Evolutionary conservation across 1,140 invertebrate species (phyloP).

Genomic region (Bombus confusus): DNA sequence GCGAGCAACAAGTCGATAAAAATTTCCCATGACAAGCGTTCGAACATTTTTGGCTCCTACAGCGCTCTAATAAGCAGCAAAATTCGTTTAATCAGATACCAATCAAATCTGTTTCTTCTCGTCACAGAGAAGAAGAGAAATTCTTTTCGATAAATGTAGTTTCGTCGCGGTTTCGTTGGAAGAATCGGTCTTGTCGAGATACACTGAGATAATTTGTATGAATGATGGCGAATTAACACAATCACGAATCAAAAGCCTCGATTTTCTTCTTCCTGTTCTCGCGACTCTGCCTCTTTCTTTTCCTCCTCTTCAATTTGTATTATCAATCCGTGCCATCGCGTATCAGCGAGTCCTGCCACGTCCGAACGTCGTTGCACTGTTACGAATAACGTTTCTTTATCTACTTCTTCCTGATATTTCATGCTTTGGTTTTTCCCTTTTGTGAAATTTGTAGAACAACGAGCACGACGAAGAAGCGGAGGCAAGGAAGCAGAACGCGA

Average conservation of each 20-base stretch:
- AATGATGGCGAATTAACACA: too few species aligned
- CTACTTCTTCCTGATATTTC: background rate
- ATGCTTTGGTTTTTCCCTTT: background rate
- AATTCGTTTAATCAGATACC: too few species aligned
- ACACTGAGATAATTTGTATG: too few species aligned
- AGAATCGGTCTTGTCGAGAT: too few species aligned
- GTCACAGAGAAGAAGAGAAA: too few species aligned
- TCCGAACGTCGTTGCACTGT: background rate
- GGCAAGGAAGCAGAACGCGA: slow-evolving; percentile 58
- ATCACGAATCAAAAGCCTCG: background rate
- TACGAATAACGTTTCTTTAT: background rate
- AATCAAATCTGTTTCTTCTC: too few species aligned
- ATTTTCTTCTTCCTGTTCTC: background rate
- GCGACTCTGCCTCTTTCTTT: background rate
- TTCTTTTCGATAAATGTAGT: background rate
- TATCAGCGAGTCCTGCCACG: slow-evolving; percentile 6
- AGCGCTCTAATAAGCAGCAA: too few species aligned
- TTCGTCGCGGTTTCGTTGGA: background rate
- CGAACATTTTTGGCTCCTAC: background rate
- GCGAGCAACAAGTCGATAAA: background rate
- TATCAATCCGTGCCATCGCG: background rate
- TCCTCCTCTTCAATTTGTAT: background rate
- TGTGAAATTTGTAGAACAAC: slow-evolving; percentile 60
- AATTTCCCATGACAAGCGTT: background rate
- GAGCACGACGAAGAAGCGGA: slow-evolving; percentile 65